Evolutionary conservation across 2,113 vertebrate genomes (phyloP).

Genomic region (Ictidomys tridecemlineatus): DNA sequence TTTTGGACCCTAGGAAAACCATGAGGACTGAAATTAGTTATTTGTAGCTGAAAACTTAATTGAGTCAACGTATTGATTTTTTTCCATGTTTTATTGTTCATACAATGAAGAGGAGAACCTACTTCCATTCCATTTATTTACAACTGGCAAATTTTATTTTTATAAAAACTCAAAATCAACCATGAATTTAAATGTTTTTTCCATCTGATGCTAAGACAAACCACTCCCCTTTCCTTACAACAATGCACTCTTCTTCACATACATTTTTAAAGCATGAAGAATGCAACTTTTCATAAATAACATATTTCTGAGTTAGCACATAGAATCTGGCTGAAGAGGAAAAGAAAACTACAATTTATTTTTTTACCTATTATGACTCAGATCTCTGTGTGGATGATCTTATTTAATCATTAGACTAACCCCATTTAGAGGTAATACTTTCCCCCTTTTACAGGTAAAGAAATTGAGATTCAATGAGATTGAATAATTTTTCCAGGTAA

Average conservation of each 20-base stretch:
- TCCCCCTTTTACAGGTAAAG: not conserved
- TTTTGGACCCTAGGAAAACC: constrained; percentile 80
- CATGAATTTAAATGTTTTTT: constrained; percentile 76
- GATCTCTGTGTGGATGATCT: not conserved
- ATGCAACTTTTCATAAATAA: constrained; percentile 1
- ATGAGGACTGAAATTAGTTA: constrained; percentile 87
- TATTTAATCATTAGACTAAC: constrained; percentile 55
- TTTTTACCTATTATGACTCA: not conserved
- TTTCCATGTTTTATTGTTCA: constrained; percentile 85
- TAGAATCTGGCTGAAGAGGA: constrained; percentile 6
- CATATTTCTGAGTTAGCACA: constrained; percentile 35
- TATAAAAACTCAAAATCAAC: constrained; percentile 78
- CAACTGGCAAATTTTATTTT: constrained; percentile 80
- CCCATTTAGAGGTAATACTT: not conserved
- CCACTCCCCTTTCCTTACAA: not conserved
- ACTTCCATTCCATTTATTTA: constrained; percentile 82
- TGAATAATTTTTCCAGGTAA: not conserved
- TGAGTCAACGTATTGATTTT: constrained; percentile 86
- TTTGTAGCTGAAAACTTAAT: constrained; percentile 87
- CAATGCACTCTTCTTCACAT: not conserved
- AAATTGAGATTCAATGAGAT: not conserved
- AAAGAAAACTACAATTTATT: not conserved
- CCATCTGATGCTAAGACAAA: constrained; percentile 71
- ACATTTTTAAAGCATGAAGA: not conserved
- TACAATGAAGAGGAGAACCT: constrained; percentile 77